Evolutionary conservation across 2,888 invertebrate species (phyloP), one percentile per base, ranked within the genome.

Genomic region (Agrochola macilenta): DNA sequence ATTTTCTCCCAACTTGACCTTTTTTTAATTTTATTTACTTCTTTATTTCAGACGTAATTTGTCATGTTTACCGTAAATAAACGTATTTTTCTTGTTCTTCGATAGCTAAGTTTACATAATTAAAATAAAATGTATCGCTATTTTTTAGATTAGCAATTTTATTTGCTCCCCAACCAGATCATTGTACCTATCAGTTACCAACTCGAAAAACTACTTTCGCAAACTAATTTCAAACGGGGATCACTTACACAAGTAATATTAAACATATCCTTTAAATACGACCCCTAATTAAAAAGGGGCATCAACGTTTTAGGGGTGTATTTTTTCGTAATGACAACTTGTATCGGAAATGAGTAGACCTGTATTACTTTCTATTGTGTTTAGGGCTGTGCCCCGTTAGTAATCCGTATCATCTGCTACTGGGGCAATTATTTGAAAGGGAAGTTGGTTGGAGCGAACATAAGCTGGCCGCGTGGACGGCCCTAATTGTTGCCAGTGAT

Each of bases 361-460:
- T 90, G 93, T 90, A 92, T 93, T 89, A 90, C 86, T 89, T 90
- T 90, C 86, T 84, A 86, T 89, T 86, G 87, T 90, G 88, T 88
- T 83, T 90, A 92, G 92, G 92, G 85, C 81, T 83, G 88, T 91
- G 91, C 89, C 87, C 90, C 84, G 88, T 80, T 70, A 82, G 76
- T 96, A 96, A 96, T 96, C 96, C 96, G 93, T 95, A 95, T 96
- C 96, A 96, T 96, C 96, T 96, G 96, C 95, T 96, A 92, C 96
- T 92, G 92, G 91, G 93, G 95, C 95, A 96, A 96, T 96, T 96
- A 96, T 96, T 95, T 95, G 94, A 94, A 94, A 95, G 95, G 96
- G 95, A 93, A 92, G 92, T 90, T 88, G 80, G 89, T 92, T 92
- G 91, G 90, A 92, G 93, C 91, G 90, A 92, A 90, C 89, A 90